Conservation (phyloP, 2,888 invertebrate genomes). For the Margaritifera margaritifera region DNA sequence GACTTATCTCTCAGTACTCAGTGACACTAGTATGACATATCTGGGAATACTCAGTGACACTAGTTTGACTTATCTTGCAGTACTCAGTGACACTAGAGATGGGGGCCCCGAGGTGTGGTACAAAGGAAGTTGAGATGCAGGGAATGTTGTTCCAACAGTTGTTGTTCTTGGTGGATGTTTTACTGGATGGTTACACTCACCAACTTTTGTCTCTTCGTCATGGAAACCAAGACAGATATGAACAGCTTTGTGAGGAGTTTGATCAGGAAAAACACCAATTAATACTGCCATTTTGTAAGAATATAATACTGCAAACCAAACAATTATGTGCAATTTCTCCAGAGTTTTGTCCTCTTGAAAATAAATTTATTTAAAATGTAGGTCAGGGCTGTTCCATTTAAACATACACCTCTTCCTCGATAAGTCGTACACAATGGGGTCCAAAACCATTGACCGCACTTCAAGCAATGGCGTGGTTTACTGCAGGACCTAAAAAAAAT, state of each 20-base stretch:
- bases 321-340: neutral
- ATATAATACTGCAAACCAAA: neutral
- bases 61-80: slow-evolving; percentile 41
- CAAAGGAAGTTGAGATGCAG: slow-evolving; percentile 77
- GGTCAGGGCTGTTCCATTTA: too few relatives aligned
- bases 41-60: too few relatives aligned
- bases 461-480: too few relatives aligned
- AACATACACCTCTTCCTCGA: too few relatives aligned
- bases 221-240: slow-evolving; percentile 27
- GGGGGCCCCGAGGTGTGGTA: slow-evolving; percentile 69
- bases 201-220: slow-evolving; percentile 77
- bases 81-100: slow-evolving; percentile 62
- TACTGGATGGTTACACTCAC: slow-evolving; percentile 82
- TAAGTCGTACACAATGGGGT: too few relatives aligned
- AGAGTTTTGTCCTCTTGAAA: neutral
- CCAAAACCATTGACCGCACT: too few relatives aligned
- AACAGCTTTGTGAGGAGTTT: slow-evolving; percentile 78
- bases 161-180: slow-evolving; percentile 81
- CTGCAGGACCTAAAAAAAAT: too few relatives aligned
- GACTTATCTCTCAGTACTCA: too few relatives aligned
- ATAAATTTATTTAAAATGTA: neutral
- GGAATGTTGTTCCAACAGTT: slow-evolving; percentile 81
- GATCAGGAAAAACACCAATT: slow-evolving; percentile 75
- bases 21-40: too few relatives aligned
- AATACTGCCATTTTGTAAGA: slow-evolving; percentile 70